Percentiles rank a stretch among this genome's conserved stretches.
Conservation (phyloP, 2,113 vertebrate species). For the Dascyllus trimaculatus region DNA sequence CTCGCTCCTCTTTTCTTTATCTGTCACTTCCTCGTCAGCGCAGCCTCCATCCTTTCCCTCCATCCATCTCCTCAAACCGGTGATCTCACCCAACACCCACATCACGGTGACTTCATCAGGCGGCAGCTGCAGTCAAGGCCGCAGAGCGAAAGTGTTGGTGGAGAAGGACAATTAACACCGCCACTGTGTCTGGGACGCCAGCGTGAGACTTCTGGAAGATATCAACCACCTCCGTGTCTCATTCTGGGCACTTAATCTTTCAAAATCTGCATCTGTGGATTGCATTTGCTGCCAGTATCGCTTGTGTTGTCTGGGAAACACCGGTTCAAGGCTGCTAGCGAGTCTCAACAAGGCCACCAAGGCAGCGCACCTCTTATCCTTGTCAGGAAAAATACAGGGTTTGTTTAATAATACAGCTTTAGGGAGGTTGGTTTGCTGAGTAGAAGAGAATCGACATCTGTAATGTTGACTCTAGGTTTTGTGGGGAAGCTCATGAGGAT, state of each 20-base stretch:
- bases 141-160: constrained; percentile 50
- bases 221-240: constrained; percentile 17
- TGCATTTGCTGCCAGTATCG: constrained; percentile 18
- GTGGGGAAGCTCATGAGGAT: not conserved
- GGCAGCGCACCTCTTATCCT: not conserved
- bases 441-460: constrained; percentile 14
- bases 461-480: not conserved
- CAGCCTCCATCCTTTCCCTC: constrained; percentile 38
- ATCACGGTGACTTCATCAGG: constrained; percentile 63
- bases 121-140: constrained; percentile 70
- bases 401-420: constrained; percentile 20
- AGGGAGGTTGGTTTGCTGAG: not conserved
- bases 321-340: constrained; percentile 25
- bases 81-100: constrained; percentile 75
- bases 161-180: constrained; percentile 51
- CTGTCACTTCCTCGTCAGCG: constrained; percentile 51
- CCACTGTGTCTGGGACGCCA: constrained; percentile 44
- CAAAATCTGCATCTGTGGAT: constrained; percentile 33
- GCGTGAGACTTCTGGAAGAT: constrained; percentile 36
- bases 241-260: constrained; percentile 13
- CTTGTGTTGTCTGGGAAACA: constrained; percentile 41
- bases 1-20: constrained; percentile 44
- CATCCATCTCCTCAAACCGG: constrained; percentile 31
- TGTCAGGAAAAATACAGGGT: not conserved
- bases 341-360: constrained; percentile 27